Evolutionary conservation across 2,113 vertebrate genomes (phyloP).

Genomic region (Burhinus bistriatus): DNA sequence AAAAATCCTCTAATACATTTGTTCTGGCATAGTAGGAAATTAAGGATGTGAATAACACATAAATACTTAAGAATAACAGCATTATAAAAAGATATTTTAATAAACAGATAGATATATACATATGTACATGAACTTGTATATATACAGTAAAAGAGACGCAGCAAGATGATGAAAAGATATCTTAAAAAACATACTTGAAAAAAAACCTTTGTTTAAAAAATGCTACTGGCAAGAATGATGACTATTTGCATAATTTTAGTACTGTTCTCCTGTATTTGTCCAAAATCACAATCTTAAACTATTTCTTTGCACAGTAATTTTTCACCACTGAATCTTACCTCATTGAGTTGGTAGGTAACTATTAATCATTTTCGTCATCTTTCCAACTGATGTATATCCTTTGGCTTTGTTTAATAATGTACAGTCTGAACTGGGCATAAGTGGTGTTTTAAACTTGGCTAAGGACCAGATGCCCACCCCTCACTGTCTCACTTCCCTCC

Average conservation of each 20-base stretch:
- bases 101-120: background rate
- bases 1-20: background rate
- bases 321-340: background rate
- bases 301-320: background rate
- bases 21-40: background rate
- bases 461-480: background rate
- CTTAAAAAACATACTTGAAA: background rate
- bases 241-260: background rate
- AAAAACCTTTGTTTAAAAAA: background rate
- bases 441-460: background rate
- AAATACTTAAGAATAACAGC: background rate
- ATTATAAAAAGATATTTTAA: background rate
- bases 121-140: background rate
- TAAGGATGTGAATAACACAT: background rate
- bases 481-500: accelerated
- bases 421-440: background rate
- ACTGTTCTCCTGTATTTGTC: background rate
- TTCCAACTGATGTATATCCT: background rate
- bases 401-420: background rate
- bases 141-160: background rate
- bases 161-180: background rate
- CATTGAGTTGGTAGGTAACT: background rate
- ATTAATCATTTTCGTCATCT: background rate
- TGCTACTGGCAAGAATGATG: background rate
- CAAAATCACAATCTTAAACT: background rate